phyloP scores from a whole-genome alignment of 2,888 invertebrate species.

The Callyntrura guangdongensis region DNA sequence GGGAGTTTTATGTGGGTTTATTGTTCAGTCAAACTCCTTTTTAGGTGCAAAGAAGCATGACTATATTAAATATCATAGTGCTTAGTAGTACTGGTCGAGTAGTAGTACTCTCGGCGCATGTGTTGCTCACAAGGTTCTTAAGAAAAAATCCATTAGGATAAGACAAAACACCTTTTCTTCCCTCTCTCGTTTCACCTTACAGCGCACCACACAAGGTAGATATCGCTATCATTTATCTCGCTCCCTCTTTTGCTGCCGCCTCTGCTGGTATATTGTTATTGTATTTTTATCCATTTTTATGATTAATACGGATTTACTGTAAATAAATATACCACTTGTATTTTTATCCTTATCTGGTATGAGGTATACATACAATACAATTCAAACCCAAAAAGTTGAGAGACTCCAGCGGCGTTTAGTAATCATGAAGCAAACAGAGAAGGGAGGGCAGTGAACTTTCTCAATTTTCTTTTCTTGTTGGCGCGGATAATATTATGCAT shows the following conservation, averaged over 20 bases:
- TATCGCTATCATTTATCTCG: background rate
- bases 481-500: background rate
- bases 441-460: constrained; percentile 38
- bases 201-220: background rate
- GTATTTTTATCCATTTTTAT: background rate
- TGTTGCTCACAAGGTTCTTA: background rate
- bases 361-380: background rate
- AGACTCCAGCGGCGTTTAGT: constrained; percentile 36
- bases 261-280: background rate
- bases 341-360: background rate
- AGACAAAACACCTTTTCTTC: background rate
- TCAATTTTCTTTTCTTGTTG: background rate
- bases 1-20: no score
- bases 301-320: constrained; percentile 33
- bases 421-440: constrained; percentile 1
- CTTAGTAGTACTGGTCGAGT: no score
- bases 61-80: background rate
- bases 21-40: background rate
- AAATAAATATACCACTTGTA: constrained; percentile 9
- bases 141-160: constrained; percentile 46
- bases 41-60: constrained; percentile 25
- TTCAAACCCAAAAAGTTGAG: background rate
- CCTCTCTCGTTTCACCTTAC: background rate
- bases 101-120: no score
- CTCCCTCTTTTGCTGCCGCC: no score